Evolutionary conservation across 2,797 vertebrate genomes (phyloP), one percentile per base, ranked within the genome.

Genomic region (Galagoides demidoff): DNA sequence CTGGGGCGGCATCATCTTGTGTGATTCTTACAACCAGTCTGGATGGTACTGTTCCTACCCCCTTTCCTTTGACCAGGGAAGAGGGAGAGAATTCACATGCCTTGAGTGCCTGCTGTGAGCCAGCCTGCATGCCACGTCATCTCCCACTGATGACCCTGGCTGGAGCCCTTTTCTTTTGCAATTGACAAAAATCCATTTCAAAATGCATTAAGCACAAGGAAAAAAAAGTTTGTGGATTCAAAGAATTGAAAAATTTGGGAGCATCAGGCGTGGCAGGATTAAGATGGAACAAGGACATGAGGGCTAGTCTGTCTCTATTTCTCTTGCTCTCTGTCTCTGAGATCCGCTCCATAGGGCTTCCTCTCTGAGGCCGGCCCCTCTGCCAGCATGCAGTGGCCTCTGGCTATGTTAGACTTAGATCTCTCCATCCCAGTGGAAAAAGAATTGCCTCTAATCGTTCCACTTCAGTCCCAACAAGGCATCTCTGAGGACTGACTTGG

Each of bases 51-150:
- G 1, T 25, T 25, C 3, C n/a, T 55, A 0, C 39, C 17, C 25
- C 25, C n/a, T 55, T 31, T n/a, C 70, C 34, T 63, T 74, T 94
- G 91, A 20, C 59, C 71, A 45, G 17, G 11, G 57, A 59, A 78
- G 31, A 73, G 61, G 84, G 31, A 23, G 29, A 11, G 13, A n/a
- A 0, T 49, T 23, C 9, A 23, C 5, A 16, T 63, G 34, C 45
- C 19, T 73, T 71, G 29, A 31, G 16, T 34, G 19, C 31, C 29
- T 13, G 0, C 64, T 25, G 5, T 29, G 55, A 43, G 19, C 83
- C 27, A n/a, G 8, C 61, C 1, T n/a, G 12, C 49, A 23, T 10
- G 23, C 34, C 20, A 0, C 0, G 2, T 55, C 20, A 8, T 37
- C 37, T n/a, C 20, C 12, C 13, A 17, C 20, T 14, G 14, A 64